Percentiles rank a stretch among this genome's conserved stretches.
Conservation (phyloP, 2,888 invertebrate genomes). For the Apamea sordens region DNA sequence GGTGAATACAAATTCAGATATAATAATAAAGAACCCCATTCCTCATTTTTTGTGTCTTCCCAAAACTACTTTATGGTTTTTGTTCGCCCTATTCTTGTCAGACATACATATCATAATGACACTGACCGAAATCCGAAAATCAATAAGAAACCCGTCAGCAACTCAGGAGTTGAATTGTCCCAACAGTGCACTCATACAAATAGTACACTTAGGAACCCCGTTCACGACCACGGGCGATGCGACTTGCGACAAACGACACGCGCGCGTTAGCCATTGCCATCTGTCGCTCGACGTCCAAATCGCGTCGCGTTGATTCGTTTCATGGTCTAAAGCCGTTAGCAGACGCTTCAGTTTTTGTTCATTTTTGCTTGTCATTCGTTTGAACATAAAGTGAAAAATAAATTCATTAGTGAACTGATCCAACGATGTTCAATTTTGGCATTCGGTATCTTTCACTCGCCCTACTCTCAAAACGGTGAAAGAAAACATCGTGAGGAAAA, state of each 20-base stretch:
- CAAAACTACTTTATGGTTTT: neutral
- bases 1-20: too few relatives aligned
- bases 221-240: neutral
- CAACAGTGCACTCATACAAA: constrained; percentile 45
- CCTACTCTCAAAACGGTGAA: neutral
- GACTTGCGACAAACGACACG: neutral
- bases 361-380: neutral
- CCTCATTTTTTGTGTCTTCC: neutral
- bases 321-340: neutral
- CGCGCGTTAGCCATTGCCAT: too few relatives aligned
- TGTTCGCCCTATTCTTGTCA: constrained; percentile 4
- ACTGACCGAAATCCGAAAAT: constrained; percentile 52
- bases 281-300: neutral
- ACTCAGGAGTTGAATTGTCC: constrained; percentile 28
- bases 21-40: neutral
- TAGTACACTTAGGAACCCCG: neutral
- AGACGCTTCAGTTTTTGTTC: neutral
- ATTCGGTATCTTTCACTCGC: too few relatives aligned
- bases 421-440: too few relatives aligned
- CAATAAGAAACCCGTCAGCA: constrained; percentile 53
- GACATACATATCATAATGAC: constrained; percentile 20
- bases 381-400: neutral
- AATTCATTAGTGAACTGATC: too few relatives aligned
- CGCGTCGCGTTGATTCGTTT: neutral
- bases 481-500: neutral